Base-by-base conservation (phyloP, 2,888 invertebrate species). In the Charanyca ferruginea region DNA sequence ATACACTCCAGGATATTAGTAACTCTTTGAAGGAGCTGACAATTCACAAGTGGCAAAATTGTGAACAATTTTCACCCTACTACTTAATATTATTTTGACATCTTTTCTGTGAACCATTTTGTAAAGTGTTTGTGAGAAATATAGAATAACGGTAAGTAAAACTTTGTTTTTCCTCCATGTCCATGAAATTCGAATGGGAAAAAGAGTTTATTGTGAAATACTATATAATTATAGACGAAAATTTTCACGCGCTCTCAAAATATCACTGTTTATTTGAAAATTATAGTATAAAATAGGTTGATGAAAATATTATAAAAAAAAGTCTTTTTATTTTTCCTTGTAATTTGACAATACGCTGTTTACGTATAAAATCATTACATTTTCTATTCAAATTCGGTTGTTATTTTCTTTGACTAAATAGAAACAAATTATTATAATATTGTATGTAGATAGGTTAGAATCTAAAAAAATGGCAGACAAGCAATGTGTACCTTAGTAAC, bases 271-370 rank as follows among this genome's bases (percentile, higher is more conserved):
- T 35, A 35, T 23, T 51, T 53, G 23, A 41, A 53, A 53, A 41
- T 23, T 53, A 53, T 54, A 54, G 41, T 41, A 51, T 35, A 20
- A 51, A 53, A 41, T 41, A 41, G 41, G 41, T 54, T 54, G n/a
- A 54, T 41, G 23, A n/a, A 20, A 13, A 51, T 53, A 18, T 41
- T 42, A 18, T 18, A 42, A 54, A 54, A 54, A 54, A 42, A 1
- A 3, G 1, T 18, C 3, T 18, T 55, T 54, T 45, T 45, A 32
- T 45, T 45, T 57, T 45, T 32, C 57, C 2, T 45, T 57, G 28
- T 45, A 22, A 57, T 57, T 57, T 45, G 45, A 57, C 45, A 57
- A 45, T 57, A 57, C 20, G 45, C 45, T 54, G n/a, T n/a, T n/a
- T n/a, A n/a, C n/a, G n/a, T 23, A 1, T 52, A 52, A 38, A 52